These are phyloP conservation scores for Muschampia plurimacula DNA, from an alignment of 2,888 invertebrate genomes.

Conservation along the genomic window DNA sequence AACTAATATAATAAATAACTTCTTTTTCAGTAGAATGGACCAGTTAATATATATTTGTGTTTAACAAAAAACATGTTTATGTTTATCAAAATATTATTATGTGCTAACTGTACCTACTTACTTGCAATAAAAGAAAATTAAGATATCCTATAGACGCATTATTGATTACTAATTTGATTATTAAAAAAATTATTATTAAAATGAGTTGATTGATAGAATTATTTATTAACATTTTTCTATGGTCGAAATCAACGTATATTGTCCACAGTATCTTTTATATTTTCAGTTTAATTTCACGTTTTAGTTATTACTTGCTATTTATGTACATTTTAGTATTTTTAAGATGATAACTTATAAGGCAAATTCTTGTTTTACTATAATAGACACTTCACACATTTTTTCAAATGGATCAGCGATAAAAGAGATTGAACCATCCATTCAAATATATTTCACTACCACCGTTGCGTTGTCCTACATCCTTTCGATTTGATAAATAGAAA, in stretches of 20 bases:
- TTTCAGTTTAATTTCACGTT: neutral
- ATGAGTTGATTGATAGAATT: neutral
- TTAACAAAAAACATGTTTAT: neutral
- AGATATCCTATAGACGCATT: neutral
- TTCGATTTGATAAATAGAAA: neutral
- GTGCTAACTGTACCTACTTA: too few species aligned
- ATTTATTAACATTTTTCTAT: neutral
- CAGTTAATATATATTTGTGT: neutral
- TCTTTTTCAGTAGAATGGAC: neutral
- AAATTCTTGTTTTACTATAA: neutral
- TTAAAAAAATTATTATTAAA: neutral
- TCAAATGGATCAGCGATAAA: constrained; percentile 5
- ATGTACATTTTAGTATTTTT: too few species aligned
- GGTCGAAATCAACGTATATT: too few species aligned
- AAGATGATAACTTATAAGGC: too few species aligned
- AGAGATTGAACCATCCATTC: neutral
- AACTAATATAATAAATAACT: constrained; percentile 13
- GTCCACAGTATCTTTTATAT: neutral
- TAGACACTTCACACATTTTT: constrained; percentile 2
- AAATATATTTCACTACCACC: neutral
- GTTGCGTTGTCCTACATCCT: neutral
- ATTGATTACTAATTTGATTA: neutral
- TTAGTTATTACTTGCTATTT: neutral
- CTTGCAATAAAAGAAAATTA: neutral
- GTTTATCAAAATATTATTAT: too few species aligned